Evolutionary conservation across 2,888 invertebrate species (phyloP), one percentile per base, ranked within the genome.

Genomic region (Buathra laborator): DNA sequence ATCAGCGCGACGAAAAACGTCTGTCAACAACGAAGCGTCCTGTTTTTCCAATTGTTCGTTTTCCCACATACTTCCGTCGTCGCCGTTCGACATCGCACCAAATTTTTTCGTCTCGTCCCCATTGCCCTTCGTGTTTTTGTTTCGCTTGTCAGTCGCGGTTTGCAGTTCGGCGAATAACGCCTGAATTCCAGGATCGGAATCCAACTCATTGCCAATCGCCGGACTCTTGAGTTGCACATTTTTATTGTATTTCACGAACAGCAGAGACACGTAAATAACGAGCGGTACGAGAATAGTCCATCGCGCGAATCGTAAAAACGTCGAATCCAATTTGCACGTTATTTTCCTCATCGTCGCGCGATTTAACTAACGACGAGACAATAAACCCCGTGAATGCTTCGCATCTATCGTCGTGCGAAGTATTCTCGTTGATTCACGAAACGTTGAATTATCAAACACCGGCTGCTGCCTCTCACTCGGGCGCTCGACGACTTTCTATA

Each of bases 1-100:
- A 90, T 97, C 96, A 6, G 96, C 96, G 86, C 96, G 96, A 0
- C 83, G 87, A 68, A 94, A 94, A n/a, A 93, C 90, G 19, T 91
- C 90, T 53, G 92, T 91, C 9, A 94, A 84, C 3, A 93, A 84
- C 1, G 92, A 90, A 75, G 90, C 88, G 43, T 90, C 90, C n/a
- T 51, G 82, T 72, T 86, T 87, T 29, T 88, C 88, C 16, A 77
- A 53, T 37, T 82, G 80, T 32, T 88, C 86, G 46, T 85, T 79
- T 37, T 87, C 88, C 68, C 79, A 82, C 24, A 87, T 79, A 7
- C 75, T 24, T 10, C 19, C 37, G 6, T 75, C 76, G 7, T 72
- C 81, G 43, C 46, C 68, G 10, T 71, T 80, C 51, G 5, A 83
- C 81, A 46, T 87, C 88, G 74, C 86, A 7, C 43, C 44, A 10